Evolutionary conservation across 2,113 vertebrate genomes (phyloP).

Genomic region (Stegastes partitus): DNA sequence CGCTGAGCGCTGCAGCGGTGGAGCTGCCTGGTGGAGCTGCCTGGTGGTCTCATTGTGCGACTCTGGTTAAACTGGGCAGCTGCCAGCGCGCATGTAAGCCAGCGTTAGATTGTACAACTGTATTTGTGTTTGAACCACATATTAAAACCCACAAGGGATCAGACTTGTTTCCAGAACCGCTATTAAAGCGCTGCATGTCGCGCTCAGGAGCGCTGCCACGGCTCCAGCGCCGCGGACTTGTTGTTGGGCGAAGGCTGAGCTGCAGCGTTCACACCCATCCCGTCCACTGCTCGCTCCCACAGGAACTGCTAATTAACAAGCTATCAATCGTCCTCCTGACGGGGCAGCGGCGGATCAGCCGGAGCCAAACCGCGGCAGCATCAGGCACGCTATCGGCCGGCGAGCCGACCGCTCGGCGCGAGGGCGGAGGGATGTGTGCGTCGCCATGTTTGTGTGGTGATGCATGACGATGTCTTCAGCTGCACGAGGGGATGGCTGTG

Average conservation of each 20-base stretch:
- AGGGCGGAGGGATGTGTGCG: constrained; percentile 41
- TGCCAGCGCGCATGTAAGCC: constrained; percentile 43
- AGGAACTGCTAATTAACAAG: constrained; percentile 62
- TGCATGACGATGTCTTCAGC: constrained; percentile 60
- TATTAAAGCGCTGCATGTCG: too few species aligned
- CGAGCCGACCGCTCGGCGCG: constrained; percentile 28
- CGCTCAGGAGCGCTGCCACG: too few species aligned
- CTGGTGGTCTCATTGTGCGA: constrained; percentile 34
- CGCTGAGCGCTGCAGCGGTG: background rate
- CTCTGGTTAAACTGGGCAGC: constrained; percentile 56
- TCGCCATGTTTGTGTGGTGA: constrained; percentile 62
- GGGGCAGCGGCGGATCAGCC: constrained; percentile 45
- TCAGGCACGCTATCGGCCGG: constrained; percentile 63
- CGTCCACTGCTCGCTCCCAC: constrained; percentile 47
- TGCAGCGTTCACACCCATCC: constrained; percentile 59
- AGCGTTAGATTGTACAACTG: constrained; percentile 48
- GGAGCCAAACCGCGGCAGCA: constrained; percentile 61
- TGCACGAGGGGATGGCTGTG: constrained; percentile 60
- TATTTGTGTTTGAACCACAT: constrained; percentile 52
- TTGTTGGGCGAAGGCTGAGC: too few species aligned
- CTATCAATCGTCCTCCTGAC: constrained; percentile 63
- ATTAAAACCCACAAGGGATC: constrained; percentile 59
- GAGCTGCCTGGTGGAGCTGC: too few species aligned
- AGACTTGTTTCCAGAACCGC: constrained; percentile 40
- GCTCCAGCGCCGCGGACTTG: background rate